Base-by-base conservation (phyloP, 2,113 vertebrate species). In the Australoheros scitulus region DNA sequence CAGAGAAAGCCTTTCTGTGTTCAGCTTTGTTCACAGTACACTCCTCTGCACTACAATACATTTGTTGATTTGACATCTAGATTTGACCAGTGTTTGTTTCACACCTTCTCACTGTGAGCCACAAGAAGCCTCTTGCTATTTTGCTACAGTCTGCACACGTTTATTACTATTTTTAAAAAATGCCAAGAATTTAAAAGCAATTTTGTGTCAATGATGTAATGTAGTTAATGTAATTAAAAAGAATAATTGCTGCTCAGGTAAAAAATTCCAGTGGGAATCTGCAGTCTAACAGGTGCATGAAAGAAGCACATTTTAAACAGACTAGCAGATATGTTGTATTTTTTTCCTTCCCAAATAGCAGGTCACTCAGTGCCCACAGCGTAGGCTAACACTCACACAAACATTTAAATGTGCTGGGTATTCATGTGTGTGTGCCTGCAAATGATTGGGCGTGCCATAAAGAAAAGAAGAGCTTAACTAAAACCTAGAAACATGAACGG, bases 401-500 rank as follows among this genome's bases (percentile, higher is more conserved):
- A 55, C 80, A 59, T 32, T 64, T 14, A 26, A 72, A 63, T 47
- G 26, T 77, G 38, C 29, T 17, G 15, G 50, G 50, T 52, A 7
- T 52, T n/a, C 20, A 26, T 41, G 82, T 32, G 5, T 61, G 79
- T 56, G 61, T 34, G 72, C 79, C 76, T 79, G 57, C 3, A 26
- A 64, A 81, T 22, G 15, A 76, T 64, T 29, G 18, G n/a, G 47
- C 56, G 61, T 50, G 83, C 72, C 43, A 2, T 59, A 61, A 76
- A 59, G 77, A 11, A 52, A 56, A 76, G 47, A 32, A 61, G 26
- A 47, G 47, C 22, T 75, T 68, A 64, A 91, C 81, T 80, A 79
- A 81, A 59, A 20, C 52, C 72, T 76, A 82, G 80, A 80, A 55
- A 77, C 83, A 74, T 85, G 88, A 87, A 88, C 11, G 17, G 58